phyloP scores from a whole-genome alignment of 2,797 vertebrate genomes.

The Sebastes hopkinsi region DNA sequence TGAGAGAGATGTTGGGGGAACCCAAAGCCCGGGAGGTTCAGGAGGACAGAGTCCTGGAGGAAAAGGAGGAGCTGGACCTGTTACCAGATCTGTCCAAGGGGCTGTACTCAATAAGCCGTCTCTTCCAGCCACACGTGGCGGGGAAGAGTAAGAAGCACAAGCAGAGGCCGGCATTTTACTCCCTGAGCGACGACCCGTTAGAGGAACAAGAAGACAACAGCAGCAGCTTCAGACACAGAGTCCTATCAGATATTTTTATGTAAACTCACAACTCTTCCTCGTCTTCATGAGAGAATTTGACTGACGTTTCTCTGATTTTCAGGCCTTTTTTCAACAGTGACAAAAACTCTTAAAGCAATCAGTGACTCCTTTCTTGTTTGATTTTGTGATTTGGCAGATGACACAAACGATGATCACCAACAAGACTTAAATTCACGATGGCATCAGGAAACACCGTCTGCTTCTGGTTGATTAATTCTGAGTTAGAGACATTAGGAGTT shows the following conservation, averaged over 20 bases:
- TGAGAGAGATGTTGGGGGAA: conserved; percentile 86
- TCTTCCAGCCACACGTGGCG: conserved; percentile 82
- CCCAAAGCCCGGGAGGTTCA: conserved; percentile 60
- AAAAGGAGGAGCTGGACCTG: conserved; percentile 68
- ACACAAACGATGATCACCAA: neutral
- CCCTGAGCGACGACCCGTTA: conserved; percentile 58
- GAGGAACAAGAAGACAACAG: conserved; percentile 74
- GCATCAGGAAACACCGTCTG: too few species aligned
- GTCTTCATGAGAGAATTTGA: neutral
- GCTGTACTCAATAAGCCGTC: conserved; percentile 86
- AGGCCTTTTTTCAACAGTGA: neutral
- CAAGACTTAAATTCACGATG: too few species aligned
- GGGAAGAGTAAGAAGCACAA: conserved; percentile 87
- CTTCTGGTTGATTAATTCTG: too few species aligned
- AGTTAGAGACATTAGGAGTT: too few species aligned
- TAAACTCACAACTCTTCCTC: conserved; percentile 7
- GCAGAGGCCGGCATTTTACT: conserved; percentile 73
- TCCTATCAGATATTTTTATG: conserved; percentile 76
- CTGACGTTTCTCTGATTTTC: neutral
- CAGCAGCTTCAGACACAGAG: conserved; percentile 64
- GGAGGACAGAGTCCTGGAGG: conserved; percentile 25
- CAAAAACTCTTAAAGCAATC: neutral
- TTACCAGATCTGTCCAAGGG: conserved; percentile 85
- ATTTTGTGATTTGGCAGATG: neutral
- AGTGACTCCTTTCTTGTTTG: neutral